A percentile compares a stretch with the other conserved stretches of the same genome.
These are phyloP conservation scores for Dasyprocta punctata DNA, from an alignment of 2,113 vertebrate genomes.

Conservation along the genomic window DNA sequence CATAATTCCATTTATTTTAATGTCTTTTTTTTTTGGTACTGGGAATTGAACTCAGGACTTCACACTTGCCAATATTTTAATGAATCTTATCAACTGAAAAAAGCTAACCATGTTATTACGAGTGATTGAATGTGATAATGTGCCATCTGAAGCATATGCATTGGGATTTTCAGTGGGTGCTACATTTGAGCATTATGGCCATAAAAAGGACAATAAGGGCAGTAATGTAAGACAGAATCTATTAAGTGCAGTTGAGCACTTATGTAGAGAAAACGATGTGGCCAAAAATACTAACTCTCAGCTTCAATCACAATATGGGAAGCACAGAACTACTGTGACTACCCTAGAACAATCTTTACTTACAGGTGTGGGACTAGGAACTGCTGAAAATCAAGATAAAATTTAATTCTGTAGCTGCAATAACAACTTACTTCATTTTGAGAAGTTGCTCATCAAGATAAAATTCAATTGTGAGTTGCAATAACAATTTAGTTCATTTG, in stretches of 20 bases:
- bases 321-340: not conserved
- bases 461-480: not conserved
- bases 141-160: not conserved
- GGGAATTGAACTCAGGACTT: no score
- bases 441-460: slow-evolving; percentile 8
- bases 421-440: not conserved
- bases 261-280: not conserved
- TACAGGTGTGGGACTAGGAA: not conserved
- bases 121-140: not conserved
- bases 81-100: not conserved
- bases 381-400: not conserved
- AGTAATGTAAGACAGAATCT: not conserved
- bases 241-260: not conserved
- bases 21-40: not conserved
- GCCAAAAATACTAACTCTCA: not conserved
- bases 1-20: not conserved
- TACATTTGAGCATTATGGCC: not conserved
- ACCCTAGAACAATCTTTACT: not conserved
- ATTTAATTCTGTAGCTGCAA: not conserved
- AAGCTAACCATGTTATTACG: not conserved
- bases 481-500: not conserved
- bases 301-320: not conserved
- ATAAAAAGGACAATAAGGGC: not conserved
- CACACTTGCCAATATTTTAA: not conserved
- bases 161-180: not conserved